Conservation (phyloP, 23 tunicate species). For the Pegea sp. region DNA sequence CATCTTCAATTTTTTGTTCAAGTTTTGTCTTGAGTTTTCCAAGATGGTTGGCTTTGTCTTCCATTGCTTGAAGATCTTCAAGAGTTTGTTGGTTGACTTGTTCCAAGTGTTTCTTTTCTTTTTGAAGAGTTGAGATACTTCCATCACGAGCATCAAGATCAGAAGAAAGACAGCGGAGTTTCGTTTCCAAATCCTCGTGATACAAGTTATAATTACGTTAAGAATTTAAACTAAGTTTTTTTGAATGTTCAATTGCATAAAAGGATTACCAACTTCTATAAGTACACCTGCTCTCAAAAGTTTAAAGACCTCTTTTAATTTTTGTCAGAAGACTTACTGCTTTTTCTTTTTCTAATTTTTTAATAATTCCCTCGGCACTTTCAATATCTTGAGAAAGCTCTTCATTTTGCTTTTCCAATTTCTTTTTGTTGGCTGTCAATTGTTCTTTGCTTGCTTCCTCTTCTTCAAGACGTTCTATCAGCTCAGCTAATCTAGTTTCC, state of each 20-base stretch:
- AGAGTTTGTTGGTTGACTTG: constrained; percentile 91
- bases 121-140: constrained; percentile 36
- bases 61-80: constrained; percentile 97
- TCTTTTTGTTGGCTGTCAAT: constrained; percentile 60
- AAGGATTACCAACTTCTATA: too few species aligned
- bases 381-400: constrained; percentile 89
- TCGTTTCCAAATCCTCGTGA: constrained; percentile 50
- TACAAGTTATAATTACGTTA: too few species aligned
- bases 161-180: constrained; percentile 44
- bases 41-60: constrained; percentile 93
- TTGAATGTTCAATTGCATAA: too few species aligned
- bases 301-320: too few species aligned
- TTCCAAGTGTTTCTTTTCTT: constrained; percentile 78
- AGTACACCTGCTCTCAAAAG: too few species aligned
- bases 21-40: constrained; percentile 89
- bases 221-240: too few species aligned
- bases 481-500: constrained; percentile 57
- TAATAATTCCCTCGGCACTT: constrained; percentile 64
- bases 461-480: constrained; percentile 81
- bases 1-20: constrained; percentile 87
- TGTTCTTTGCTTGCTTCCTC: constrained; percentile 78
- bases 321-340: too few species aligned
- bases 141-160: constrained; percentile 75
- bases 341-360: constrained; percentile 93
- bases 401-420: constrained; percentile 78